These are phyloP conservation scores for Xiphophorus hellerii DNA, from an alignment of 2,113 vertebrate genomes.

Conservation along the genomic window DNA sequence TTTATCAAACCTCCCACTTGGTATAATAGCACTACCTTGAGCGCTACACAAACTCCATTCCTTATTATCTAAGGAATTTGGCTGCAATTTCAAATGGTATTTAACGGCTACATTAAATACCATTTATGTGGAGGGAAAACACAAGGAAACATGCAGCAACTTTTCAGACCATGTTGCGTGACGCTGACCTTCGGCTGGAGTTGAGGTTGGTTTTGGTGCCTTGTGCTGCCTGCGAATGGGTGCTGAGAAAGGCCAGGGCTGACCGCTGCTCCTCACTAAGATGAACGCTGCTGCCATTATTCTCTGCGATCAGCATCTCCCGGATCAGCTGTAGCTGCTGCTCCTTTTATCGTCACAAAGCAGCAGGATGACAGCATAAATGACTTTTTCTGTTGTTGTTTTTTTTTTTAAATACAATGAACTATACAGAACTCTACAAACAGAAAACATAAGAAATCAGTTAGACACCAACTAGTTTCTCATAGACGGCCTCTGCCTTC, in stretches of 20 bases:
- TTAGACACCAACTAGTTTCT: conserved; percentile 86
- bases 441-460: background rate
- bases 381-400: too few relatives aligned
- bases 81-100: too few relatives aligned
- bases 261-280: conserved; percentile 93
- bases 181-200: conserved; percentile 85
- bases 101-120: too few relatives aligned
- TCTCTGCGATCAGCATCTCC: conserved; percentile 90
- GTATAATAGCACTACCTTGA: background rate
- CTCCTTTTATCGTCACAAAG: conserved; percentile 78
- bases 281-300: conserved; percentile 86
- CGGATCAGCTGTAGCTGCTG: conserved; percentile 92
- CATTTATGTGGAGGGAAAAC: too few relatives aligned
- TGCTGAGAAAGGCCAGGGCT: conserved; percentile 90
- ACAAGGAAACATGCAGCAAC: background rate
- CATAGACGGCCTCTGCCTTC: conserved; percentile 88
- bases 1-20: background rate
- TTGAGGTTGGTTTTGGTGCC: conserved; percentile 63
- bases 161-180: background rate
- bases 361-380: conserved; percentile 1
- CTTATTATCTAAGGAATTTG: background rate
- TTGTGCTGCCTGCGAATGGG: conserved; percentile 79
- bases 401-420: too few relatives aligned
- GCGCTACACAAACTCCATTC: background rate
- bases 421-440: background rate